Conservation (phyloP, 2,888 invertebrate genomes). For the Automeris io region DNA sequence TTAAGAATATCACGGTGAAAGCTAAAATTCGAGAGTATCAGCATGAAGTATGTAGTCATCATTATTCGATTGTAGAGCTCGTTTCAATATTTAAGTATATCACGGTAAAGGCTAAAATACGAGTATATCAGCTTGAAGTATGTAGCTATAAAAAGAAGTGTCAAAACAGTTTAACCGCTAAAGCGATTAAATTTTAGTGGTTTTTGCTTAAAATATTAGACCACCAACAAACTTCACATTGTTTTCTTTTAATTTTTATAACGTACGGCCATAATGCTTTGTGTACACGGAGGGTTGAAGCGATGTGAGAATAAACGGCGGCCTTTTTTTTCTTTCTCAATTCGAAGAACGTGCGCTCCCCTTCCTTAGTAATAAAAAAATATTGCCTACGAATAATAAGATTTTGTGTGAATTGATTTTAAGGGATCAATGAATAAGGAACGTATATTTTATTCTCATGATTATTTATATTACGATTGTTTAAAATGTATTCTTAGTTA, state of each 20-base stretch:
- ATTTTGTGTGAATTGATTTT: conserved; percentile 30
- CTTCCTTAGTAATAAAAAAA: conserved; percentile 6
- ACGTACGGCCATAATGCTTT: conserved; percentile 32
- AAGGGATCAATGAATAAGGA: neutral
- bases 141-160: neutral
- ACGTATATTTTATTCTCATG: neutral
- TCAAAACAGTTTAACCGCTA: conserved; percentile 13
- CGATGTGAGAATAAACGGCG: conserved; percentile 30
- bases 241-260: conserved; percentile 47
- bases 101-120: too few relatives aligned
- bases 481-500: neutral
- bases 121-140: too few relatives aligned
- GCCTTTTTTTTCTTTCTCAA: conserved; percentile 31
- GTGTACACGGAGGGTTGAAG: conserved; percentile 46
- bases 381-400: conserved; percentile 6
- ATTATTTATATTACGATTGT: neutral
- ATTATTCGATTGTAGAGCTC: too few relatives aligned
- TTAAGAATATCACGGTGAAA: too few relatives aligned
- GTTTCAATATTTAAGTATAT: too few relatives aligned
- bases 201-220: conserved; percentile 32
- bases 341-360: conserved; percentile 20
- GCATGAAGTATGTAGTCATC: too few relatives aligned
- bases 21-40: too few relatives aligned
- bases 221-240: conserved; percentile 26
- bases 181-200: conserved; percentile 31